Base-by-base conservation (phyloP, 2,113 vertebrate genomes). In the Leucosticte australis region DNA sequence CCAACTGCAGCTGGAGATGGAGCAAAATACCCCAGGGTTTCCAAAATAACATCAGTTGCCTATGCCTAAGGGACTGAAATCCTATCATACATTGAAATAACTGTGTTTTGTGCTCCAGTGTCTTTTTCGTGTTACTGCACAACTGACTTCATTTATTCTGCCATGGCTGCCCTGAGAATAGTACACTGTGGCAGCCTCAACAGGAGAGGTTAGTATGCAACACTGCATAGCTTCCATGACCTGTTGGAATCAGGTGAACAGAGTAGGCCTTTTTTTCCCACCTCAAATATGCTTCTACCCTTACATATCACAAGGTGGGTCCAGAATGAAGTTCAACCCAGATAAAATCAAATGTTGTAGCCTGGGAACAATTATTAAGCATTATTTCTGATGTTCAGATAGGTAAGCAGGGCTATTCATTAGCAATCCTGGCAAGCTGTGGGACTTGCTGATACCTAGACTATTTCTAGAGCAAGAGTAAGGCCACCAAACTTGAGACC, bases 31-130 rank as follows among this genome's bases (percentile, higher is more conserved):
- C 7, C 13, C 17, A 35, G 30, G 11, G 21, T 73, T 86, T 92
- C 75, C 41, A 60, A 70, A 92, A 67, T 13, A 31, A 3, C 80
- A 55, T 50, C 39, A 22, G 19, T 65, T 90, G 33, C 13, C 52
- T 56, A 1, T 42, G 44, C 46, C 60, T 85, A 85, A 82, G 53
- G 27, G 7, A 46, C 44, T n/a, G 15, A 64, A 56, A 19, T 75
- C 49, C 49, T 30, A 33, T 42, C 2, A 0, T 57, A 9, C 0
- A 0, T 24, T 90, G 44, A 65, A 91, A 49, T 64, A 76, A 37
- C 47, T 60, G 30, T 57, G 42, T 2, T 35, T 70, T 65, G 24
- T 63, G 20, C 28, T 19, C 41, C 62, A 42, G 30, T 63, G 27
- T 82, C 39, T 78, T 74, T 84, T 78, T 71, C 62, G 23, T 33